A percentile compares a stretch with the other conserved stretches of the same genome.
phyloP scores from a whole-genome alignment of 2,888 invertebrate species.

The Caenorhabditis virilis region DNA sequence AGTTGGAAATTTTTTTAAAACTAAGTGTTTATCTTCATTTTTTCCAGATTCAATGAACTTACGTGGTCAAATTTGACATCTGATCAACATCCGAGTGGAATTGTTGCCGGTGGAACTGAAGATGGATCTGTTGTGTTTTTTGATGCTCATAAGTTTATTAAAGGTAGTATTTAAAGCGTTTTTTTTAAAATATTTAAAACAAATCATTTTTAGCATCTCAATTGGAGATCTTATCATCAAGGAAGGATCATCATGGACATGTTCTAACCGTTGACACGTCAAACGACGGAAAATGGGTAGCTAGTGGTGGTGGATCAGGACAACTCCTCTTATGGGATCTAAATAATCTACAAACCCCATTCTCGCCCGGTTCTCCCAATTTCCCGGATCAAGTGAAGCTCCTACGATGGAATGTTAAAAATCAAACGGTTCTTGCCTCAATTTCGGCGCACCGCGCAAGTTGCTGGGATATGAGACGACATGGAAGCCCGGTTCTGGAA shows the following conservation, averaged over 20 bases:
- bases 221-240: conserved; percentile 15
- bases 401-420: conserved; percentile 30
- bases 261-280: conserved; percentile 34
- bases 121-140: conserved; percentile 39
- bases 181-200: conserved; percentile 2
- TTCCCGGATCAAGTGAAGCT: conserved; percentile 38
- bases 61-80: conserved; percentile 28
- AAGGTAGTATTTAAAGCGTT: conserved; percentile 1
- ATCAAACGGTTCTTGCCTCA: conserved; percentile 32
- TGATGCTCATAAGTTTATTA: conserved; percentile 29
- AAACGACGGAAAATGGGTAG: conserved; percentile 32
- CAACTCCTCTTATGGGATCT: conserved; percentile 43
- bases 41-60: conserved; percentile 34
- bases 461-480: conserved; percentile 35
- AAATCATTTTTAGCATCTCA: conserved; percentile 7
- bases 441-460: conserved; percentile 28
- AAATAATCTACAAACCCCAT: conserved; percentile 35
- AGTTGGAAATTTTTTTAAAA: not conserved
- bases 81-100: conserved; percentile 28
- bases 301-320: conserved; percentile 33
- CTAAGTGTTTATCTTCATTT: not conserved
- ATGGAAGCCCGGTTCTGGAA: conserved; percentile 35
- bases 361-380: conserved; percentile 34
- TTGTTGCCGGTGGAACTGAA: conserved; percentile 37
- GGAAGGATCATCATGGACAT: conserved; percentile 36